These are phyloP conservation scores for Oncorhynchus keta DNA, from an alignment of 2,113 vertebrate species.

Conservation along the genomic window DNA sequence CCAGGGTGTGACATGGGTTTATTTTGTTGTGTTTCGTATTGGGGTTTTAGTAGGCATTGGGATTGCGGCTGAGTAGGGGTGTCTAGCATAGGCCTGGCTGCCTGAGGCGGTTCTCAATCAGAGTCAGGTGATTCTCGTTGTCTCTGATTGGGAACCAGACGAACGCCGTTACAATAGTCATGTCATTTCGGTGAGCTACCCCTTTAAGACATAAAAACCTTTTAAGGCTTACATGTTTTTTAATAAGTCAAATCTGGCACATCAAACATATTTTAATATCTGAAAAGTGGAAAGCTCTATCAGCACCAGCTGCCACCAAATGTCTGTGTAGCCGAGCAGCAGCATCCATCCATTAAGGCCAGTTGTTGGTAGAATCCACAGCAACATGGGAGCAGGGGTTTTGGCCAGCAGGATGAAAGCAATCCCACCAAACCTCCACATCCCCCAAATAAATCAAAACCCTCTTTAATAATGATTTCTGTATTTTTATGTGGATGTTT, in stretches of 20 bases:
- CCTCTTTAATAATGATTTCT: conserved; percentile 16
- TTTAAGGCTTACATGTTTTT: not conserved
- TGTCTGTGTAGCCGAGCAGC: not conserved
- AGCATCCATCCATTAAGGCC: conserved; percentile 43
- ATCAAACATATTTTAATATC: conserved; percentile 4
- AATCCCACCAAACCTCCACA: conserved; percentile 39
- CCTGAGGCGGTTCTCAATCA: too few relatives aligned
- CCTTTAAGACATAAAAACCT: too few relatives aligned
- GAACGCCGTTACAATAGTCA: too few relatives aligned
- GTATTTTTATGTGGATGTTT: not conserved
- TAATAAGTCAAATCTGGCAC: not conserved
- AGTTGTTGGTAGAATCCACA: conserved; percentile 60
- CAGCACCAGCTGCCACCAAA: conserved; percentile 8
- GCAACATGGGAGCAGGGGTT: conserved; percentile 55
- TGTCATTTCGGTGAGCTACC: conserved; percentile 12
- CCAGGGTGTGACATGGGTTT: too few relatives aligned
- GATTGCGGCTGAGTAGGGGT: too few relatives aligned
- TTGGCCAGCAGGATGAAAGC: conserved; percentile 60
- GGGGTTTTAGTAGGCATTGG: too few relatives aligned
- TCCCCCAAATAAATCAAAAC: conserved; percentile 40
- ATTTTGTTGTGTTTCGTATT: too few relatives aligned
- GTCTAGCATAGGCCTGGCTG: too few relatives aligned
- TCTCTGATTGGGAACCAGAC: too few relatives aligned
- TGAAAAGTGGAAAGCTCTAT: conserved; percentile 22
- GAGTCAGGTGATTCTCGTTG: too few relatives aligned